Conservation (phyloP, 2,113 vertebrate genomes). For the Crocuta crocuta region DNA sequence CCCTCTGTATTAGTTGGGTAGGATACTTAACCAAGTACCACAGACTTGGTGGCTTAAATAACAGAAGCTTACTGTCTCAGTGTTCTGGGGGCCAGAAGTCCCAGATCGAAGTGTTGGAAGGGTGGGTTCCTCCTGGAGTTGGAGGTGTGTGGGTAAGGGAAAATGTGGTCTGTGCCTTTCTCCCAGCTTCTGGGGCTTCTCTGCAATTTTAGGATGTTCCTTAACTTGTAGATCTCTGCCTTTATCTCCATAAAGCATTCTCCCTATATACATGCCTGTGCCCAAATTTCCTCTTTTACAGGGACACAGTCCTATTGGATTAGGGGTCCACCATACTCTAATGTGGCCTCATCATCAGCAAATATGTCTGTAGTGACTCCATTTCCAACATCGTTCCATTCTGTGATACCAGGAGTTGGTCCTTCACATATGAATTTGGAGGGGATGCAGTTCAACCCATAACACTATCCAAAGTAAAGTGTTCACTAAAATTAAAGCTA, state of each 20-base stretch:
- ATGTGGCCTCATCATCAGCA: not conserved
- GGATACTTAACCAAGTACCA: not conserved
- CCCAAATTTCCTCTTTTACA: not conserved
- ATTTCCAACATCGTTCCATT: not conserved
- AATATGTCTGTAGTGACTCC: not conserved
- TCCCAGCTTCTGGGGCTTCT: not conserved
- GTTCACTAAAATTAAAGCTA: not conserved
- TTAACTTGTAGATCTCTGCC: not conserved
- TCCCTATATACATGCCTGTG: too few relatives aligned
- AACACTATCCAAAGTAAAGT: not conserved
- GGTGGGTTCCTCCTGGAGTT: not conserved
- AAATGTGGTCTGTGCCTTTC: too few relatives aligned
- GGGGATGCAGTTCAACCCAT: not conserved
- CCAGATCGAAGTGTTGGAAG: rapidly evolving
- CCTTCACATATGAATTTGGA: not conserved
- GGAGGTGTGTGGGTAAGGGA: rapidly evolving
- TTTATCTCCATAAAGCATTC: too few relatives aligned
- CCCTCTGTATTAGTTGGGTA: not conserved
- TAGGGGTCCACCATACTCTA: not conserved
- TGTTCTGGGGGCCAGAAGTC: not conserved
- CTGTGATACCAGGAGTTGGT: not conserved
- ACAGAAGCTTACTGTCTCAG: not conserved
- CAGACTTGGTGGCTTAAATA: not conserved
- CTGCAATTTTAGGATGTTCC: not conserved
- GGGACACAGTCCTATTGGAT: not conserved